Evolutionary conservation across 2,888 invertebrate genomes (phyloP), one percentile per base, ranked within the genome.

Genomic region (Chloroclysta siterata): DNA sequence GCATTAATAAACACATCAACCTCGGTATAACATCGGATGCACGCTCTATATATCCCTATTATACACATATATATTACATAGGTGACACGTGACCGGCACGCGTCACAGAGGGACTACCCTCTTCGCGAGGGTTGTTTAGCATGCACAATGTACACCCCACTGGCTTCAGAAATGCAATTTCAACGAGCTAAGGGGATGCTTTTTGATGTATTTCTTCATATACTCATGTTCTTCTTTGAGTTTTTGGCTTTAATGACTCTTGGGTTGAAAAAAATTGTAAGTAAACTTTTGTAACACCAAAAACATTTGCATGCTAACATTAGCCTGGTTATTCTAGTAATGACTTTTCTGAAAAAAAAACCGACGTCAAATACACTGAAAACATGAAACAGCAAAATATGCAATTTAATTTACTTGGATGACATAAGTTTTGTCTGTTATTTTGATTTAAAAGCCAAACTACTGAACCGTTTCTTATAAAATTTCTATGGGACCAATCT

Each of bases 1-100:
- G 60, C 68, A 71, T 67, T 82, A 80, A 85, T 84, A 82, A 84
- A 85, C 83, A 81, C 81, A 83, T 85, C 82, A 82, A 72, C 69
- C 72, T 72, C 69, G 73, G 77, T 68, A 63, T 73, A 41, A 69
- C 77, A 72, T 77, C 71, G 74, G 77, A 78, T 75, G 79, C 79
- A 79, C 76, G 81, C 78, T 78, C 72, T 75, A 75, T 76, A 76
- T 77, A 74, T 68, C 13, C 5, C 14, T 44, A 28, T 42, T 36
- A 47, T 22, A 29, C 41, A 46, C 6, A n/a, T 47, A 59, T 56
- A 61, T 55, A 61, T 36, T 10, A 58, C n/a, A 62, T 68, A 65
- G 63, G 52, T 70, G 60, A 75, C 85, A 81, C 83, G 84, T 76
- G 83, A 66, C 80, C 57, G 76, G 15, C 85, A 80, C 80, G 76